phyloP scores from a whole-genome alignment of 2,113 vertebrate species.

The Neotragus pygmaeus region DNA sequence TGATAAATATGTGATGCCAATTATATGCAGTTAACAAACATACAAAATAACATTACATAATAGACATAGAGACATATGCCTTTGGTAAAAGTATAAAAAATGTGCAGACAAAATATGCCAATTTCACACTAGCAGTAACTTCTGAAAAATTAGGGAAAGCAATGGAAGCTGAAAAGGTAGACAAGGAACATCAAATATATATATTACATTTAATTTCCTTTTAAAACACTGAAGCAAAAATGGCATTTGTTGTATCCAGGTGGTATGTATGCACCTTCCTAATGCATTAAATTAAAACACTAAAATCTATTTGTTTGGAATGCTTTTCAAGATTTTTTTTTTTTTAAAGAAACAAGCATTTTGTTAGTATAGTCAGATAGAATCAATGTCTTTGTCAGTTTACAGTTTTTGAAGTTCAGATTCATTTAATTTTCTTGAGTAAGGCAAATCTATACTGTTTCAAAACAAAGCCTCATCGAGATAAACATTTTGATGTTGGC shows the following conservation, averaged over 20 bases:
- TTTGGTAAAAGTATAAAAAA: not conserved
- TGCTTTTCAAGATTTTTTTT: not conserved
- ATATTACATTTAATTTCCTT: not conserved
- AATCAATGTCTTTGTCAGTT: slow-evolving; percentile 2
- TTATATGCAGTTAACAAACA: not conserved
- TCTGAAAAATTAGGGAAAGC: not conserved
- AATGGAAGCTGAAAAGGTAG: not conserved
- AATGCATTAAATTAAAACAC: not conserved
- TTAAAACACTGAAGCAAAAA: not conserved
- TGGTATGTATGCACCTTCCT: not conserved
- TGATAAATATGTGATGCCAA: not conserved
- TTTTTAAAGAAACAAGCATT: not conserved
- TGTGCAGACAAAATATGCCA: not conserved
- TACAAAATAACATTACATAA: not conserved
- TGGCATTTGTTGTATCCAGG: not conserved
- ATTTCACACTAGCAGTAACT: not conserved
- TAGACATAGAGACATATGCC: not conserved
- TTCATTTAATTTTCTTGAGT: slow-evolving; percentile 24
- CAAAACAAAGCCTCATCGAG: not conserved
- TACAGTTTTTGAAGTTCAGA: not conserved
- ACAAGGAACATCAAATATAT: not conserved
- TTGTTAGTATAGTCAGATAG: not conserved
- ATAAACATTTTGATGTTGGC: not conserved
- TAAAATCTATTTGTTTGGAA: not conserved
- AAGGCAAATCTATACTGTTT: not conserved